Evolutionary conservation across 2,797 vertebrate species (phyloP), one percentile per base, ranked within the genome.

Genomic region (Liparis tanakae): DNA sequence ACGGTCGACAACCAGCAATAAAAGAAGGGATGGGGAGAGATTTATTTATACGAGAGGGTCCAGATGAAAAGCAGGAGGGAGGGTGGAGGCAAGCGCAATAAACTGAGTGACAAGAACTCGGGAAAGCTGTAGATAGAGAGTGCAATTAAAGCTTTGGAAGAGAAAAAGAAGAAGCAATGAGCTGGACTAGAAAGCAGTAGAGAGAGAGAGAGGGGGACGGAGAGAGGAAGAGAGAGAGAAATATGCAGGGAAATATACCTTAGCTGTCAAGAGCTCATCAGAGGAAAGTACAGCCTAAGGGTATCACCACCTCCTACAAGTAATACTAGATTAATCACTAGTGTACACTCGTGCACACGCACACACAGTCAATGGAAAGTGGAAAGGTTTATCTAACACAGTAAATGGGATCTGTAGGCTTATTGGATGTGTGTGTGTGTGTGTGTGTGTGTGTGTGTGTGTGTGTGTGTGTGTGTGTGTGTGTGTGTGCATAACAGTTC

Each of bases 261-360:
- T 58, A 74, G 79, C 84, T 89, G 92, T 90, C 91, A 90, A 91
- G 87, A 86, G 86, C 85, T 89, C 90, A 89, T 91, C 90, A 85
- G 85, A 83, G 78, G 59, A 83, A 87, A 88, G 87, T 83, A 84
- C 71, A 86, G 89, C 91, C 91, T 73, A 71, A 12, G 83, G 89
- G 78, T 59, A 76, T 79, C 84, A 81, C 85, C 80, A 77, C 84
- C 88, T 87, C 83, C 78, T 73, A 65, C 87, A 76, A 78, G 84
- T 88, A 91, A 83, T 80, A 79, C 62, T 72, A 78, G 88, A 89
- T 90, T 89, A 86, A 89, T 87, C 81, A 82, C 74, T 39, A 62
- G 18, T 55, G 12, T 0, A 20, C 14, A 51, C 55, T 53, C 54
- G 39, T 58, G 34, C 36, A 9, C 41, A 30, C 13, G 53, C 43